Evolutionary conservation across 2,113 vertebrate species (phyloP).

Genomic region (Gopherus flavomarginatus): DNA sequence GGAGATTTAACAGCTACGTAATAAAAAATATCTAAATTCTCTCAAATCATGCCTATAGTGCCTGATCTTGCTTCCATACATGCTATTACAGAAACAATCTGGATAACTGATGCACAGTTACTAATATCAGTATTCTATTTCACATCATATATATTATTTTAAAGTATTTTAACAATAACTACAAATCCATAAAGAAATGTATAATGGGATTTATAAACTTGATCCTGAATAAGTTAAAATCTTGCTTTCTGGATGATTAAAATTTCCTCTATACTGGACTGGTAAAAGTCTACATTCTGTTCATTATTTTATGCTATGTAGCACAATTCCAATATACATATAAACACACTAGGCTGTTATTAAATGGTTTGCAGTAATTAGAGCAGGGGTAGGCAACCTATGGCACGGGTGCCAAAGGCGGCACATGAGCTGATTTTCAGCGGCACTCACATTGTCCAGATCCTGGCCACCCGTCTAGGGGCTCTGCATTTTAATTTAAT

Average conservation of each 20-base stretch:
- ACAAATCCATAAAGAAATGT: background rate
- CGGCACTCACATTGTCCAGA: too few species aligned
- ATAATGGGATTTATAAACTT: background rate
- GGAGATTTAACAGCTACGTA: background rate
- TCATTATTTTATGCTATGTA: background rate
- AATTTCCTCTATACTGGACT: background rate
- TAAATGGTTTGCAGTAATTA: background rate
- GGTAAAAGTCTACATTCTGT: background rate
- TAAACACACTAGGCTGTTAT: background rate
- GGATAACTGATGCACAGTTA: background rate
- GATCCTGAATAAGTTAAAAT: background rate
- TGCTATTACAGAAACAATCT: background rate
- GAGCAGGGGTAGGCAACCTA: background rate
- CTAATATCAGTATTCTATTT: background rate
- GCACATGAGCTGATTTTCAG: too few species aligned
- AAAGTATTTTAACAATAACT: background rate
- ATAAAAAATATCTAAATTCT: background rate
- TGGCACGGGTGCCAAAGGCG: too few species aligned
- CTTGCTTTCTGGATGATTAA: background rate
- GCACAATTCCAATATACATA: background rate
- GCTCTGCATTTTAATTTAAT: too few species aligned
- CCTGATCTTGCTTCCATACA: background rate
- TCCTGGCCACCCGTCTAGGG: too few species aligned
- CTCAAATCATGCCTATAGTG: background rate
- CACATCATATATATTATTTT: background rate